Evolutionary conservation across 2,113 vertebrate genomes (phyloP).

Genomic region (Arvicanthis niloticus): DNA sequence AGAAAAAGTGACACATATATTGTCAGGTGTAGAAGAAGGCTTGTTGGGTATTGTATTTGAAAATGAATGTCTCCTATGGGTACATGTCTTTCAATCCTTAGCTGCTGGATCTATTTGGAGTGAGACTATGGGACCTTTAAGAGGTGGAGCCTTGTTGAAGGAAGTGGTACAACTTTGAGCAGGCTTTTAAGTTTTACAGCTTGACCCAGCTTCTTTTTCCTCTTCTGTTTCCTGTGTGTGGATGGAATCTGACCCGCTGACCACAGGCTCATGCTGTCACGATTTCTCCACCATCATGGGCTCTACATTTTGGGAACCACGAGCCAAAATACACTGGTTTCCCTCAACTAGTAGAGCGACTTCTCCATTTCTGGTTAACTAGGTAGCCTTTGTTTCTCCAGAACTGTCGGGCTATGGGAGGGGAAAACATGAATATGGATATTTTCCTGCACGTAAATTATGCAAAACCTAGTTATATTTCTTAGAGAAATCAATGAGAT

Average conservation of each 20-base stretch:
- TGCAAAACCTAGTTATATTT: slow-evolving; percentile 45
- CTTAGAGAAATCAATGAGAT: slow-evolving; percentile 65
- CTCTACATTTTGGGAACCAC: background rate
- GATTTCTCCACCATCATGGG: background rate
- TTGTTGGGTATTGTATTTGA: background rate
- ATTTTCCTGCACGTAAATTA: background rate
- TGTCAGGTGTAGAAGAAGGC: background rate
- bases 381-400: background rate
- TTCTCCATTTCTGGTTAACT: slow-evolving; percentile 4
- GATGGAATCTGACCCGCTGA: background rate
- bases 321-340: background rate
- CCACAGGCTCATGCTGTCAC: background rate
- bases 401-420: background rate
- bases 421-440: background rate
- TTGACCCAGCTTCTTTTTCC: background rate
- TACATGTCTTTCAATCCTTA: background rate
- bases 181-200: background rate
- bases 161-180: background rate
- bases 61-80: too few species aligned
- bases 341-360: background rate
- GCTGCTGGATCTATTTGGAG: background rate
- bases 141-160: background rate
- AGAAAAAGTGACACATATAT: background rate
- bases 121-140: background rate
- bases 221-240: background rate